Evolutionary conservation across 2,888 invertebrate species (phyloP).

Genomic region (Clostera curtula): DNA sequence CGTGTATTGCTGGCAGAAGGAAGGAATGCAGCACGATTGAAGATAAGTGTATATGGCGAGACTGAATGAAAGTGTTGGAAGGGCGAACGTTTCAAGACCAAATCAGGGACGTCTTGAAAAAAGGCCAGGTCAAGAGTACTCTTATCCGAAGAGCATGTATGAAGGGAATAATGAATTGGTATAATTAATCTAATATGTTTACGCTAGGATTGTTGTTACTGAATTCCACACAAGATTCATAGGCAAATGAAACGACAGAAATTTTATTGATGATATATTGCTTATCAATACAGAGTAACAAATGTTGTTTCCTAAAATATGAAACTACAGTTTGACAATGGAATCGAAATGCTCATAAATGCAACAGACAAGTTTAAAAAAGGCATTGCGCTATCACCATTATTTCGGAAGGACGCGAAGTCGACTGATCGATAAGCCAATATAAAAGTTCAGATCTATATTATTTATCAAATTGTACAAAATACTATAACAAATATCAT

Average conservation of each 20-base stretch:
- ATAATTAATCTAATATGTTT: too few relatives aligned
- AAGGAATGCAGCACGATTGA: too few relatives aligned
- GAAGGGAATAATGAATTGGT: too few relatives aligned
- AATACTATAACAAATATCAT: conserved; percentile 55
- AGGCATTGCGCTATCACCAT: conserved; percentile 70
- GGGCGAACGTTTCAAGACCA: too few relatives aligned
- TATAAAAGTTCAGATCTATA: conserved; percentile 57
- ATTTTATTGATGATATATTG: conserved; percentile 71
- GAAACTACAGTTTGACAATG: conserved; percentile 55
- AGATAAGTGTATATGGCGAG: too few relatives aligned
- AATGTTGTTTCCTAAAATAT: conserved; percentile 59
- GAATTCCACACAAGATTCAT: too few relatives aligned
- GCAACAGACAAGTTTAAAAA: conserved; percentile 60
- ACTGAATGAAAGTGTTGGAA: too few relatives aligned
- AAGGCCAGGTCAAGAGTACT: too few relatives aligned
- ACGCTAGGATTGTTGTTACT: too few relatives aligned
- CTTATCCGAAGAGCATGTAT: too few relatives aligned
- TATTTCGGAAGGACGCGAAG: conserved; percentile 31
- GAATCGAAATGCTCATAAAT: conserved; percentile 71
- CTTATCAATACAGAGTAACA: conserved; percentile 73
- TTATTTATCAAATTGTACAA: conserved; percentile 58
- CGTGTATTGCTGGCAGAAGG: too few relatives aligned
- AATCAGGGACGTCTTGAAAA: too few relatives aligned
- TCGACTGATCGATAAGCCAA: conserved; percentile 51
- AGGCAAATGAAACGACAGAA: conserved; percentile 29